Evolutionary conservation across 2,797 vertebrate genomes (phyloP), one percentile per base, ranked within the genome.

Genomic region (Oryzias sinensis): DNA sequence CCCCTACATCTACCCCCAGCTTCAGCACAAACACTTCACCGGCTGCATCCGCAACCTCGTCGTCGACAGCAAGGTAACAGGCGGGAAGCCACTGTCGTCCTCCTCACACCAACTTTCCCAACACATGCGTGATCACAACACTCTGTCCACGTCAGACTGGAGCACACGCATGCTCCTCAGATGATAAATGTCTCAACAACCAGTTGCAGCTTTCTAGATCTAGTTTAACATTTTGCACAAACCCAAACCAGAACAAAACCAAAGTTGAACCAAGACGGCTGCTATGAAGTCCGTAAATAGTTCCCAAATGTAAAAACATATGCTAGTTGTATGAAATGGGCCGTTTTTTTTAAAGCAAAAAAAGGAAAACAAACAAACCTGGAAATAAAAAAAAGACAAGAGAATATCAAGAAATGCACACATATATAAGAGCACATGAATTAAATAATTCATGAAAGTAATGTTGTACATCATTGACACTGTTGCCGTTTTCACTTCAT

Each of bases 1-100:
- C 22, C 92, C 94, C 0, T 95, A 94, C 73, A 86, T 92, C 71
- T 95, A 95, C 72, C 93, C 92, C 0, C 92, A 95, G 27, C 56
- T 95, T 45, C 90, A 91, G 46, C 92, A 94, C 82, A 94, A 93
- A 74, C 93, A 95, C 84, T 96, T 95, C 68, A 93, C 90, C 1
- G 95, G 95, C 60, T 96, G 95, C 79, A 87, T 97, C 49, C 93
- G 92, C 58, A 95, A 94, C 87, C 82, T 97, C 46, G 20, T 94
- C 5, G 70, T 96, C 71, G 94, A 97, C 85, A 95, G 93, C 90
- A 92, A 95, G 93, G 94, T 97, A 82, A 73, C 54, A 41, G 45
- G 49, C 61, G 11, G 9, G 8, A 9, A 9, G 6, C 29, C 7
- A 18, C 27, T 2, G 29, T 25, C 16, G 14, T 20, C 24, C 29